These are phyloP conservation scores for Nomada flava DNA, from an alignment of 2,888 invertebrate species.

Conservation along the genomic window DNA sequence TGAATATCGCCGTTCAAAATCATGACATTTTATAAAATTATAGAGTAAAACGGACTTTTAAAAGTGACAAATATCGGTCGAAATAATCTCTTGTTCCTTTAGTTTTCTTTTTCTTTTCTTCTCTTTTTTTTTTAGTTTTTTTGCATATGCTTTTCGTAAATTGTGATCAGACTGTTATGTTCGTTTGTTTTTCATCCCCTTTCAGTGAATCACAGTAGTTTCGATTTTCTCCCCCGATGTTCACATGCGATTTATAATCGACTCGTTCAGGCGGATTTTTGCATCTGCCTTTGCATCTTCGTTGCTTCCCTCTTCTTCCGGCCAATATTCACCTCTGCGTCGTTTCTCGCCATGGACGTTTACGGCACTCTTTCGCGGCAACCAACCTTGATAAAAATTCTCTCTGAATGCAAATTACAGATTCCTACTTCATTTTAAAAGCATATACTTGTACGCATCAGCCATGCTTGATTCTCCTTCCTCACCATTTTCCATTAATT, in stretches of 20 bases:
- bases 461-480: constrained; percentile 5
- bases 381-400: constrained; percentile 57
- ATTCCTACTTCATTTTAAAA: constrained; percentile 60
- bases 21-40: constrained; percentile 51
- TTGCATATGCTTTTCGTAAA: constrained; percentile 19
- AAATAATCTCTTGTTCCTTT: constrained; percentile 28
- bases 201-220: constrained; percentile 45
- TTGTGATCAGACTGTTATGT: constrained; percentile 17
- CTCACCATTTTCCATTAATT: not conserved
- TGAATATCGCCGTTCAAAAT: constrained; percentile 31
- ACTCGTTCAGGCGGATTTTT: constrained; percentile 7
- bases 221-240: constrained; percentile 17
- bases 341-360: constrained; percentile 62
- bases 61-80: constrained; percentile 40
- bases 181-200: not conserved
- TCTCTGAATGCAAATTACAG: constrained; percentile 57
- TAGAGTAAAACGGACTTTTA: constrained; percentile 37
- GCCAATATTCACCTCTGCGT: constrained; percentile 52
- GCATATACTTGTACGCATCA: constrained; percentile 58
- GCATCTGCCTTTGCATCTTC: not conserved
- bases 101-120: not conserved
- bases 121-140: not conserved
- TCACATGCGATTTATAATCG: constrained; percentile 34
- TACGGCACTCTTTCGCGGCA: constrained; percentile 51
- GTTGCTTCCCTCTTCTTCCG: constrained; percentile 12